Percentiles rank a stretch among this genome's conserved stretches.
Conservation (phyloP, 2,888 invertebrate species). For the Endomychus coccineus region DNA sequence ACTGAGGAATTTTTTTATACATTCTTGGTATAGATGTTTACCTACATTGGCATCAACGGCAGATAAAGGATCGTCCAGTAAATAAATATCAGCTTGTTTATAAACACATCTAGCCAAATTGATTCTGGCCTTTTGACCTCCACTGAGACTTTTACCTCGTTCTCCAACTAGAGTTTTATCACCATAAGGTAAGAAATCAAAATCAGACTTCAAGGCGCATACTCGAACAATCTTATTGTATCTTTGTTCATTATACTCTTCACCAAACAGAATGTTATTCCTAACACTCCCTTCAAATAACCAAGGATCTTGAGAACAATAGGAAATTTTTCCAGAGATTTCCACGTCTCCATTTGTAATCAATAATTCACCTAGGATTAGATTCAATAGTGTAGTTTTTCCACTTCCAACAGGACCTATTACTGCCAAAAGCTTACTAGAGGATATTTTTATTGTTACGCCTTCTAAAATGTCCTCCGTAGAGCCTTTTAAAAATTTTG, state of each 20-base stretch:
- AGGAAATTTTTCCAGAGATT: slow-evolving; percentile 49
- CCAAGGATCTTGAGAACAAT: slow-evolving; percentile 61
- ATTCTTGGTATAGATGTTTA: slow-evolving; percentile 63
- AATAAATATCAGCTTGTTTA: slow-evolving; percentile 67
- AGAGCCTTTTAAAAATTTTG: too few relatives aligned
- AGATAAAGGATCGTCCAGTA: slow-evolving; percentile 75
- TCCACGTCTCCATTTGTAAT: slow-evolving; percentile 40
- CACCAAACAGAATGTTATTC: slow-evolving; percentile 77
- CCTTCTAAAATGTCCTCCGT: slow-evolving; percentile 42
- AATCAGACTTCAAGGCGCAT: slow-evolving; percentile 61
- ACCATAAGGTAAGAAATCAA: slow-evolving; percentile 65
- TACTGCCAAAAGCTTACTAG: slow-evolving; percentile 48
- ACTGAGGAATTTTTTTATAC: slow-evolving; percentile 54
- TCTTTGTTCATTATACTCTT: slow-evolving; percentile 50
- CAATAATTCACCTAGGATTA: slow-evolving; percentile 45
- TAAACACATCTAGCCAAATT: slow-evolving; percentile 73
- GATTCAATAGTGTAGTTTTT: slow-evolving; percentile 49
- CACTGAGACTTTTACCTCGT: slow-evolving; percentile 70
- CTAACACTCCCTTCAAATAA: slow-evolving; percentile 52
- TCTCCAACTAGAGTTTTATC: slow-evolving; percentile 77
- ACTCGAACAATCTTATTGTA: slow-evolving; percentile 56
- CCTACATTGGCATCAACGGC: slow-evolving; percentile 76
- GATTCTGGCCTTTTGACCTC: slow-evolving; percentile 77
- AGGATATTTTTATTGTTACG: slow-evolving; percentile 40
- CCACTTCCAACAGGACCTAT: slow-evolving; percentile 68